These are phyloP conservation scores for Baronia brevicornis DNA, from an alignment of 2,888 invertebrate species.

Conservation along the genomic window DNA sequence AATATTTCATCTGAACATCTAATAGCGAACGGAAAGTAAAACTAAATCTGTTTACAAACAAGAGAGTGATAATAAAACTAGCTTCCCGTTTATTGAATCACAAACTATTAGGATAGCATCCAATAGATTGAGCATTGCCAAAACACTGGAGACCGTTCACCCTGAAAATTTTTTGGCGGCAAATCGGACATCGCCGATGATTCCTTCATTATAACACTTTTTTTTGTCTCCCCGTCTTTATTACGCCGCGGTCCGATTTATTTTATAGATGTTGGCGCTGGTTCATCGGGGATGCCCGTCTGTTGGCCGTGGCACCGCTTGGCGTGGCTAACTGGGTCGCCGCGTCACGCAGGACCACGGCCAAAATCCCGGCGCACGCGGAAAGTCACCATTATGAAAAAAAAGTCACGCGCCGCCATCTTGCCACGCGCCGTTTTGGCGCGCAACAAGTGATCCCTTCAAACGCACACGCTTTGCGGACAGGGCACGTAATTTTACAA, in stretches of 20 bases:
- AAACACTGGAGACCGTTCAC: conserved; percentile 71
- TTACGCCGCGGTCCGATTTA: conserved; percentile 62
- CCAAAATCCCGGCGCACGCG: conserved; percentile 69
- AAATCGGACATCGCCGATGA: conserved; percentile 52
- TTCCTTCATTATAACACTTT: conserved; percentile 63
- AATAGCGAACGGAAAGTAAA: no score
- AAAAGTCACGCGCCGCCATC: conserved; percentile 45
- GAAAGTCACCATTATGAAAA: conserved; percentile 62
- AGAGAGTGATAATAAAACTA: conserved; percentile 36
- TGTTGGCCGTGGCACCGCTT: conserved; percentile 73
- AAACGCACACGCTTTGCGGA: conserved; percentile 43
- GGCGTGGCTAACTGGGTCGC: conserved; percentile 72
- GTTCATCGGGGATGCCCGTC: conserved; percentile 71
- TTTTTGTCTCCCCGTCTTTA: conserved; percentile 61
- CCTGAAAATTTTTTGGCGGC: conserved; percentile 64
- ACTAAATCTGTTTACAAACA: conserved; percentile 32
- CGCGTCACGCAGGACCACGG: conserved; percentile 66
- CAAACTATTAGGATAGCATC: conserved; percentile 67
- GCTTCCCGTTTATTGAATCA: conserved; percentile 50
- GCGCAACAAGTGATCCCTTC: conserved; percentile 35
- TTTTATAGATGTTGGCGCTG: conserved; percentile 75
- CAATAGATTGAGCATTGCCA: conserved; percentile 57
- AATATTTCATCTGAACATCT: no score
- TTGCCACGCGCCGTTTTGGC: conserved; percentile 57
- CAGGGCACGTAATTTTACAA: conserved; percentile 65